These are phyloP conservation scores for Leptonema lineaticorne DNA, from an alignment of 1,140 invertebrate genomes.

Conservation along the genomic window DNA sequence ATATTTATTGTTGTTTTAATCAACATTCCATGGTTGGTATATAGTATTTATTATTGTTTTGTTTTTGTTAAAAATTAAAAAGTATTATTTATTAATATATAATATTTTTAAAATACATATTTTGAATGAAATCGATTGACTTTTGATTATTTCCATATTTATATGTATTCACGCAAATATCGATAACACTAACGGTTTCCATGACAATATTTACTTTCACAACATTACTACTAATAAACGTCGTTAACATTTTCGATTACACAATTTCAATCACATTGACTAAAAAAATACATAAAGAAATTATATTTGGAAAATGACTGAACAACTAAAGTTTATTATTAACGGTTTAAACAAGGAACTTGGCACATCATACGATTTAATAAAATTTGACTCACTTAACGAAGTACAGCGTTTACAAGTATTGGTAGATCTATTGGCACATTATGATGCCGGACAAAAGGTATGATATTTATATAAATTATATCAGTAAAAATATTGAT, in stretches of 20 bases:
- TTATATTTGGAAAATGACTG: constrained; percentile 59
- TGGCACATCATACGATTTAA: constrained; percentile 77
- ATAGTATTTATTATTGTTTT: neutral
- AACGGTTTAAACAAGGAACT: constrained; percentile 74
- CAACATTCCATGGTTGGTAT: constrained; percentile 16
- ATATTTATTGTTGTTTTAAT: constrained; percentile 3
- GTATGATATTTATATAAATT: constrained; percentile 45
- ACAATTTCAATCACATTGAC: no score
- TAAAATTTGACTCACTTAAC: constrained; percentile 80
- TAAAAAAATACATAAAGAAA: neutral
- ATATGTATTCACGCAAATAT: neutral
- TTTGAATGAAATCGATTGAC: neutral
- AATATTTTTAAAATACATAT: constrained; percentile 9
- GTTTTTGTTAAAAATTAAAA: neutral
- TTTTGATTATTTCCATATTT: neutral
- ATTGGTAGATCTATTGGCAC: constrained; percentile 53
- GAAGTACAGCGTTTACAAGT: constrained; percentile 75
- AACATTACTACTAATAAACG: no score
- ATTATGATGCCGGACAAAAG: constrained; percentile 53
- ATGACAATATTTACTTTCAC: neutral
- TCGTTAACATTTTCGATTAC: no score
- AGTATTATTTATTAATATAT: neutral
- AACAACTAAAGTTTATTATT: constrained; percentile 79
- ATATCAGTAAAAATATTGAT: constrained; percentile 26
- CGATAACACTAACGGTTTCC: no score